Base-by-base conservation (phyloP, 1,140 invertebrate genomes). In the Lepidotrigona ventralis region DNA sequence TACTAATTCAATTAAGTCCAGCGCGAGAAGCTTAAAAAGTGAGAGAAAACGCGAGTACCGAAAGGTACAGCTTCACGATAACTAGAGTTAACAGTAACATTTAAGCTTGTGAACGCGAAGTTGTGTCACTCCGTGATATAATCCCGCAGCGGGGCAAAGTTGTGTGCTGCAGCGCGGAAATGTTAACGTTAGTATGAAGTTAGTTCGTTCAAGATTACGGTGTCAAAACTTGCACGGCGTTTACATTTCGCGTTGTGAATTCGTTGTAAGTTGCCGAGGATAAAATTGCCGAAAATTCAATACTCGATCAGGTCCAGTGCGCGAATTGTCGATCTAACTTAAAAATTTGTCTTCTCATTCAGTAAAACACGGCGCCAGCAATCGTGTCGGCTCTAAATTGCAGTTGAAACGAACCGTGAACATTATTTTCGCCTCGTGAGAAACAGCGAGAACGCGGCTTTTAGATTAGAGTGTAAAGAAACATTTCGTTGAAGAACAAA, bases 181-280 rank as follows among this genome's bases (percentile, higher is more conserved):
- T 66, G 39, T 82, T 70, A 82, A 82, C 81, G 63, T 64, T 60
- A 23, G 23, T 46, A 26, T 1, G n/a, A 69, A 76, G 33, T 76
- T 53, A 4, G 74, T n/a, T 58, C 39, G 51, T 69, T 78, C 54
- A 70, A 82, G 74, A 82, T 82, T 82, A 54, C 33, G 21, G 66
- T 33, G 74, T 82, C 81, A 33, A 69, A 82, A 70, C 74, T 82
- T 77, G 56, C 19, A 29, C n/a, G 3, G 2, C 2, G 63, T 29
- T 1, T 15, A 23, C 51, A 11, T 3, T 9, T 8, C 17, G 14
- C 21, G n/a, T 60, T 26, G 15, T 81, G 75, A 70, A 78, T 75
- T 23, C 19, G 29, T 39, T 29, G 58, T n/a, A 33, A 33, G 11
- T 29, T 21, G 15, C 54, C 54, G 21, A 15, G 39, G 23, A 56